Percentiles rank a stretch among this genome's conserved stretches.
Evolutionary conservation across 30 jellyfish, hydroid and myxozoan genomes (phyloP).

Genomic region (Chrysaora quinquecirrha): DNA sequence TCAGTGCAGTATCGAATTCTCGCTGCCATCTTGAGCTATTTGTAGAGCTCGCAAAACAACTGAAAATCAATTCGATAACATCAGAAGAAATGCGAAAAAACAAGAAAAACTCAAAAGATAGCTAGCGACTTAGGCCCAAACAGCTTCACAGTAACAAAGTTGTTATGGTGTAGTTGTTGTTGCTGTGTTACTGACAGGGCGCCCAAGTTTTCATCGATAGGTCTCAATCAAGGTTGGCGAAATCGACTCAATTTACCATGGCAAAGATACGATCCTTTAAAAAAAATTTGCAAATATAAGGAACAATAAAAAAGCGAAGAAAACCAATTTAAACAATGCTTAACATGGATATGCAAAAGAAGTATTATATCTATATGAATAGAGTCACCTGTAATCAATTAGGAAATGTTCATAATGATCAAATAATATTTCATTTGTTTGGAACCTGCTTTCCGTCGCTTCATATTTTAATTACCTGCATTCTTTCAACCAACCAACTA

Average conservation of each 20-base stretch:
- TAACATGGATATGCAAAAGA: neutral
- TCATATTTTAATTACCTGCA: too few relatives aligned
- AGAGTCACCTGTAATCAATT: neutral
- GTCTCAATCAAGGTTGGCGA: neutral
- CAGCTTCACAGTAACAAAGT: neutral
- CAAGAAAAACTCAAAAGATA: too few relatives aligned
- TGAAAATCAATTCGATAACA: too few relatives aligned
- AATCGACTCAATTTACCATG: neutral
- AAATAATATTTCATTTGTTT: too few relatives aligned
- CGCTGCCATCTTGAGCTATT: slow-evolving; percentile 15
- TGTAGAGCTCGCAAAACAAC: too few relatives aligned
- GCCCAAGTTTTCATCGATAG: neutral
- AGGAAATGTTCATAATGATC: neutral
- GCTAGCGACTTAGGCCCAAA: neutral
- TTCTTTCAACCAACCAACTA: too few relatives aligned
- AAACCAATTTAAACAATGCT: neutral
- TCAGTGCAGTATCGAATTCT: slow-evolving; percentile 89
- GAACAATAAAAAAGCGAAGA: too few relatives aligned
- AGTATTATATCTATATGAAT: neutral
- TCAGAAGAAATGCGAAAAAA: too few relatives aligned
- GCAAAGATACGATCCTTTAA: too few relatives aligned
- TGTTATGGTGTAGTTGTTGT: neutral
- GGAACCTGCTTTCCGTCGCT: neutral
- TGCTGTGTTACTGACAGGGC: neutral
- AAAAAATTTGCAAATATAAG: too few relatives aligned